Evolutionary conservation across 2,888 invertebrate genomes (phyloP), one percentile per base, ranked within the genome.

Genomic region (Microctonus aethiopoides): DNA sequence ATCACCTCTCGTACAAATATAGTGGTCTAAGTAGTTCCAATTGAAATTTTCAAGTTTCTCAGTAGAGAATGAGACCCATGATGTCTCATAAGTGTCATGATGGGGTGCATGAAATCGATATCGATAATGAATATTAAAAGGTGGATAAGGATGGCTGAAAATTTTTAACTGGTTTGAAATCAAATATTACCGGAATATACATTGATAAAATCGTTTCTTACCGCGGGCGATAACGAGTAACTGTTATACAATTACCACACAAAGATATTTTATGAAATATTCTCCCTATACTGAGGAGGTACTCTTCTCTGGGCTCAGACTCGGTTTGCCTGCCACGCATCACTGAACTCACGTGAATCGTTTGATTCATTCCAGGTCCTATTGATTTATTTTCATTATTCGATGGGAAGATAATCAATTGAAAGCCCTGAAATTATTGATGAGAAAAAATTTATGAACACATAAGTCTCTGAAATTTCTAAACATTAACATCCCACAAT

Each of bases 21-120:
- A 98, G 86, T 97, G 95, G 87, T 99, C 98, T 88, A 98, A 91
- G 83, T 97, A 96, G 87, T 98, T 98, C 98, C 98, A 99, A 87
- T 96, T 97, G 85, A 95, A 98, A 78, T 95, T 96, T 87, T 98
- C 98, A 66, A 98, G 88, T 83, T 96, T 96, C 87, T 98, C 97
- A 0, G 97, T 96, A 1, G 94, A 94, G 86, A 98, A 98, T 54
- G 96, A 94, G 0, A 97, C 97, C 91, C 95, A 95, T 0, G 97
- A 98, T 46, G 96, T 94, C 85, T 97, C 97, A 85, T 98, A 98
- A 0, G 94, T 94, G 77, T 94, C 93, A 85, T 95, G 95, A 87
- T 97, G 93, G 0, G 97, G 97, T 0, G 96, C 96, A 87, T 95
- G 94, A 87, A 97, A 96, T 46, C 96, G 92, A 87, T 97, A 97